Base-by-base conservation (phyloP, 2,113 vertebrate species). In the Strix uralensis region DNA sequence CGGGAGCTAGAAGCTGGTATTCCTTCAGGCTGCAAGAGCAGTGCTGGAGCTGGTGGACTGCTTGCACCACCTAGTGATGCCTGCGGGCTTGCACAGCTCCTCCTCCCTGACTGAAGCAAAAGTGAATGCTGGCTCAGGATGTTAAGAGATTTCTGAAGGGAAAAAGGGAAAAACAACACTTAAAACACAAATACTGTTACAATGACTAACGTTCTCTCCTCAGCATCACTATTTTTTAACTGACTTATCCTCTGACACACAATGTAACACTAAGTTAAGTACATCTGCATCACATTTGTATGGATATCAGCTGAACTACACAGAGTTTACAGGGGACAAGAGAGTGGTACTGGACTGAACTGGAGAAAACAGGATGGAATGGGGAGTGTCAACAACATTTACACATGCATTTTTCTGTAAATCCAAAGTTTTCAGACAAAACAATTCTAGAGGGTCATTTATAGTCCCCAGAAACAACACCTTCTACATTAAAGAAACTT, bases 1-100 rank as follows among this genome's bases (percentile, higher is more conserved):
- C 4, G 0, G 40, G 55, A 46, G 30, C 54, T 17, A 1, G 32
- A 1, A 26, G 52, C 32, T 29, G 42, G 2, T 3, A 2, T 14
- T 57, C 11, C 38, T 21, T 0, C 20, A 0, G 18, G 18, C 27
- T 58, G 83, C 13, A 8, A 34, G 13, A 30, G 30, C 11, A 44
- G 30, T 0, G 58, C 80, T 26, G 57, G 62, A 47, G 72, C 42
- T 29, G 27, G 30, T 70, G 54, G 86, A 8, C 54, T 69, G 66
- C 55, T 77, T 67, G 80, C 93, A 85, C 97, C 95, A 96, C 40
- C 95, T 96, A 94, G 95, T 82, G 97, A 79, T 86, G 66, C n/a
- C 49, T 14, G 46, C 5, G 7, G 67, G 51, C 81, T 75, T 27
- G n/a, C 74, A 65, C 91, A 66, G 44, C 58, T 78, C 9, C 65